Conservation (phyloP, 2,797 vertebrate genomes). For the Macrochelys suwanniensis region DNA sequence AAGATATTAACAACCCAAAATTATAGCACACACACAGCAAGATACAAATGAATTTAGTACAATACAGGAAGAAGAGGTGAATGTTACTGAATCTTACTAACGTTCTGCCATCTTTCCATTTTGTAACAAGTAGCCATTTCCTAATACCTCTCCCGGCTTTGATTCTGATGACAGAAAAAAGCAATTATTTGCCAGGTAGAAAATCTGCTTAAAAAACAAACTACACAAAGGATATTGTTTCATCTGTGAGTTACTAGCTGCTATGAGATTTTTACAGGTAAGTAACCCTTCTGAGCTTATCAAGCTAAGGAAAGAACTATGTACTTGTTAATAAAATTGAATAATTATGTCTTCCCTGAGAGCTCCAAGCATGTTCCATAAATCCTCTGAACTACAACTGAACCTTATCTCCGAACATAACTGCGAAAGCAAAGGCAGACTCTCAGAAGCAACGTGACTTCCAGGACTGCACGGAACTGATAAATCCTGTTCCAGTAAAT, state of each 20-base stretch:
- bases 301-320: not conserved
- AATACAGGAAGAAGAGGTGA: not conserved
- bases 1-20: not conserved
- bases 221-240: not conserved
- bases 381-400: not conserved
- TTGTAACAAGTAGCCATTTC: not conserved
- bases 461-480: not conserved
- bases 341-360: not conserved
- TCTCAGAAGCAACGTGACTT: not conserved
- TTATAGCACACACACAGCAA: not conserved
- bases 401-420: not conserved
- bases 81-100: not conserved
- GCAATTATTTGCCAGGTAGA: not conserved
- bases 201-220: not conserved
- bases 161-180: not conserved
- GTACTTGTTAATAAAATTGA: not conserved
- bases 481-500: not conserved
- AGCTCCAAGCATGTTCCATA: not conserved
- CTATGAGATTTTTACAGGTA: not conserved
- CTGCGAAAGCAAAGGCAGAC: not conserved
- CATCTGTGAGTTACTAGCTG: not conserved
- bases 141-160: not conserved
- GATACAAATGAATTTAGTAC: not conserved
- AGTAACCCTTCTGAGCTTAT: not conserved
- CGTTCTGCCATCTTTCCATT: not conserved